A percentile compares a stretch with the other conserved stretches of the same genome.
phyloP scores from a whole-genome alignment of 2,797 vertebrate species.

The Salmo trutta region DNA sequence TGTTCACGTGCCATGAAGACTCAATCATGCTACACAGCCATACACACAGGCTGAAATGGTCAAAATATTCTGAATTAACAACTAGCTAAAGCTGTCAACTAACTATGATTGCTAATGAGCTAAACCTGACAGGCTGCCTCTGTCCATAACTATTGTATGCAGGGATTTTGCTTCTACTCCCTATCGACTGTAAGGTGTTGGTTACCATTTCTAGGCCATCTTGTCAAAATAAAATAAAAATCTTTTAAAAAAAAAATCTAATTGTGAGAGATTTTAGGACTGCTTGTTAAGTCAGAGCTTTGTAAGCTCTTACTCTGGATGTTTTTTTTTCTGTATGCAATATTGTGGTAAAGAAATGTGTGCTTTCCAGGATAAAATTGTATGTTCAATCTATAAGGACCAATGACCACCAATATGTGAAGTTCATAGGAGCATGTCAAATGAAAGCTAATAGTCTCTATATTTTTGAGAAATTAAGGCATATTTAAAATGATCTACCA shows the following conservation, averaged over 20 bases:
- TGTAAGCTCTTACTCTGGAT: not conserved
- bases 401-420: too few species aligned
- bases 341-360: not conserved
- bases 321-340: not conserved
- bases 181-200: not conserved
- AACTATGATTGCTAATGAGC: not conserved
- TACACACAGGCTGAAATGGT: not conserved
- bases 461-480: too few species aligned
- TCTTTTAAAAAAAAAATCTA: too few species aligned
- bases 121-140: not conserved
- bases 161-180: not conserved
- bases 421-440: too few species aligned
- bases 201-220: not conserved
- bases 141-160: not conserved
- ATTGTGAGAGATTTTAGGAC: not conserved
- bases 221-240: not conserved
- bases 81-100: not conserved
- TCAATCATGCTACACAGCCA: constrained; percentile 39
- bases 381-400: too few species aligned
- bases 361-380: constrained; percentile 4
- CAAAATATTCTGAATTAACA: not conserved
- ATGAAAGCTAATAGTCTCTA: too few species aligned
- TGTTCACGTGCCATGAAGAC: constrained; percentile 36
- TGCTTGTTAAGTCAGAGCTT: not conserved
- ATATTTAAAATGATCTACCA: too few species aligned